A percentile compares a stretch with the other conserved stretches of the same genome.
Evolutionary conservation across 1,140 invertebrate species (phyloP).

Genomic region (Hetaerina americana): DNA sequence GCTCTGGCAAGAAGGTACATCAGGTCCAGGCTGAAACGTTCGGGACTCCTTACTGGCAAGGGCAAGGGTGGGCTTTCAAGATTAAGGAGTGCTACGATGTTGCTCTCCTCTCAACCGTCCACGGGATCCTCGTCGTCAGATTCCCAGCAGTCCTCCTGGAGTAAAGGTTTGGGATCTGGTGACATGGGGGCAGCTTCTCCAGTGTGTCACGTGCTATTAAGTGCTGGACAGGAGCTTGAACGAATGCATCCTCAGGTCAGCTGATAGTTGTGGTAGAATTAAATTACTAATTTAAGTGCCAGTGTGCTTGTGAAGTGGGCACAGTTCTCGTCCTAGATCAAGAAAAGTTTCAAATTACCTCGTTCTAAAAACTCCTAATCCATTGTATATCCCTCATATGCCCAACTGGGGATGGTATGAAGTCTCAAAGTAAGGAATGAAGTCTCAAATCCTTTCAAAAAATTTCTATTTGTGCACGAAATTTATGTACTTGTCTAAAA

Average conservation of each 20-base stretch:
- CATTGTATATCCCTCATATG: too few species aligned
- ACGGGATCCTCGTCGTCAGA: neutral
- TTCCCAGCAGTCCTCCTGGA: neutral
- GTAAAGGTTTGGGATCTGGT: conserved; percentile 23
- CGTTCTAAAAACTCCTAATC: too few species aligned
- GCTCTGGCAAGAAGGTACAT: conserved; percentile 51
- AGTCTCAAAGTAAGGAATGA: too few species aligned
- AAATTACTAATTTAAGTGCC: too few species aligned
- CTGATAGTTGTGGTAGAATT: too few species aligned
- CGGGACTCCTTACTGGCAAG: conserved; percentile 50
- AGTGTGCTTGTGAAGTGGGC: too few species aligned
- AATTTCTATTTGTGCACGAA: too few species aligned
- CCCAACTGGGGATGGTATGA: too few species aligned
- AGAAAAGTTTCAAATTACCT: too few species aligned
- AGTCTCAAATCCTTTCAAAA: too few species aligned
- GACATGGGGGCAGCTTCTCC: conserved; percentile 44
- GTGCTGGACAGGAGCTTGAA: conserved; percentile 47
- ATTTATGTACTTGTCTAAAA: too few species aligned
- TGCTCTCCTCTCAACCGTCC: conserved; percentile 16
- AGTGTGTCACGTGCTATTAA: conserved; percentile 25
- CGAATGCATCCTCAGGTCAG: conserved; percentile 38
- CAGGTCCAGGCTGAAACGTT: conserved; percentile 44
- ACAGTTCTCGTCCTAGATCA: too few species aligned
- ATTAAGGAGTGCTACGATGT: conserved; percentile 42
- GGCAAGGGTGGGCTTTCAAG: conserved; percentile 43